Base-by-base conservation (phyloP, 2,888 invertebrate species). In the Ophion costatus region DNA sequence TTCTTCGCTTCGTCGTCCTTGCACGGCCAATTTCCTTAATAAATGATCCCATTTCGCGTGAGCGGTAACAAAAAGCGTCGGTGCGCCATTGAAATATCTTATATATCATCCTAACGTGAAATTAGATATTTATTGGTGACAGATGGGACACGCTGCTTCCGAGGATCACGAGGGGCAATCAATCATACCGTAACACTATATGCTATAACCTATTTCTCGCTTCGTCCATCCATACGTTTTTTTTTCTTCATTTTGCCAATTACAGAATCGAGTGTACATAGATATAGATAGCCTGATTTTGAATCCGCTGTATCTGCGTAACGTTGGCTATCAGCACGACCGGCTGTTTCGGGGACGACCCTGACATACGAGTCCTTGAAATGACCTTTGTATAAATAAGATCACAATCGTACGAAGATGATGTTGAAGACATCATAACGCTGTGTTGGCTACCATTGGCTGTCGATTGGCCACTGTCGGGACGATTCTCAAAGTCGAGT, bases 91-190 rank as follows among this genome's bases (percentile, higher is more conserved):
- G 91, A 93, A 92, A 92, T 91, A 91, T 93, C 92, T 93, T 93
- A 92, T 92, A 92, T 91, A 92, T 93, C 92, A 92, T 91, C 90
- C 91, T 89, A 91, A 93, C 91, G 90, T 92, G 93, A 93, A 93
- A 93, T 93, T 93, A 93, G 93, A 93, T 93, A 93, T 93, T 93
- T 93, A 93, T 93, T 92, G 93, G 93, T 92, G 93, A 93, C 93
- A 92, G 93, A 92, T 92, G 92, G 92, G 92, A 92, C 91, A 90
- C 88, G 92, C 91, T 91, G 89, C 90, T 91, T 92, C 90, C 87
- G 88, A 89, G 91, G 92, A 91, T 93, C 91, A 91, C 89, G 89
- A 88, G 79, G 87, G 88, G 89, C 90, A 90, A 93, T 93, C 92
- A 93, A 93, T 93, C 93, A 93, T 92, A 91, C 88, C 90, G 91